These are phyloP conservation scores for Symphodus melops DNA, from an alignment of 2,113 vertebrate species.

Conservation along the genomic window DNA sequence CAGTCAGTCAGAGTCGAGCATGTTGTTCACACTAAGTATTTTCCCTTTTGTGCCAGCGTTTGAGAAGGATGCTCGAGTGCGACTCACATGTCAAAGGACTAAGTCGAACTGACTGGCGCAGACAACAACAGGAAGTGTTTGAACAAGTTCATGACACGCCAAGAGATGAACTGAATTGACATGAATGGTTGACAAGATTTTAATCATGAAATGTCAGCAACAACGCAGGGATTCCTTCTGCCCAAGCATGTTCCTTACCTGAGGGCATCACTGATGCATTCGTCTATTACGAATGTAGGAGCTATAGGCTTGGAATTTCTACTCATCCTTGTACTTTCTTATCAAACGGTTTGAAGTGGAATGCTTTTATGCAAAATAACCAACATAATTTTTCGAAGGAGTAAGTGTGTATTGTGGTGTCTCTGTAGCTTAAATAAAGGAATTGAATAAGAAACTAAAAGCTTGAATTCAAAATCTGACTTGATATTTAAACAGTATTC, in stretches of 20 bases:
- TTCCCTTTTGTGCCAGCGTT: background rate
- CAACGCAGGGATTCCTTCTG: conserved; percentile 24
- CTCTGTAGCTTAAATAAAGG: no score
- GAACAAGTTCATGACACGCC: conserved; percentile 44
- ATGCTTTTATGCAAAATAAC: background rate
- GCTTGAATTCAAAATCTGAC: no score
- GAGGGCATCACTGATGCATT: conserved; percentile 5
- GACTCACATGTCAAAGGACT: conserved; percentile 14
- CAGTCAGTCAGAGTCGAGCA: background rate
- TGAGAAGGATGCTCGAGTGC: background rate
- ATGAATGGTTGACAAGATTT: conserved; percentile 56
- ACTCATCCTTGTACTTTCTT: background rate
- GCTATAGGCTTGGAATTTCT: conserved; percentile 11
- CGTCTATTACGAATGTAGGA: conserved; percentile 5
- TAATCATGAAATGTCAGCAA: conserved; percentile 55
- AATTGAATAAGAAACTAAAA: no score
- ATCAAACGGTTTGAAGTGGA: background rate
- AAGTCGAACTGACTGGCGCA: conserved; percentile 39
- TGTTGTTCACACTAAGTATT: background rate
- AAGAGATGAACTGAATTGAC: conserved; percentile 59
- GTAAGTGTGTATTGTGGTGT: no score
- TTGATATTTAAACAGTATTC: no score
- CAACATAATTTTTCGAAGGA: no score
- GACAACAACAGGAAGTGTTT: conserved; percentile 15
- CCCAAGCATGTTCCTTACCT: conserved; percentile 51